A percentile compares a stretch with the other conserved stretches of the same genome.
phyloP scores from a whole-genome alignment of 1,140 invertebrate species.

The Neuroterus valhalla region DNA sequence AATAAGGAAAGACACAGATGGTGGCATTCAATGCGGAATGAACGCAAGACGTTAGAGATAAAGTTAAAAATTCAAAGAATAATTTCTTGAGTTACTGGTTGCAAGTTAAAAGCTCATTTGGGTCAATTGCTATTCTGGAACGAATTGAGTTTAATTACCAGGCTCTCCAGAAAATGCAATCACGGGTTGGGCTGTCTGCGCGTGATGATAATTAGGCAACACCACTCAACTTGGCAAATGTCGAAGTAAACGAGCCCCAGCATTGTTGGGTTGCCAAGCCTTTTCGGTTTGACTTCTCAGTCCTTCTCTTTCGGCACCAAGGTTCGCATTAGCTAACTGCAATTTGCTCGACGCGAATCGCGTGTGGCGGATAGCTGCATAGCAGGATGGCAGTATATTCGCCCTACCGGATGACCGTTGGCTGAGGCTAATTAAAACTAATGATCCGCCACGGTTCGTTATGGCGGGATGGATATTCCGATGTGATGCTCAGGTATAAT shows the following conservation, averaged over 20 bases:
- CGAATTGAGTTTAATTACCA: slow-evolving; percentile 16
- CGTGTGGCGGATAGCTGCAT: slow-evolving; percentile 1
- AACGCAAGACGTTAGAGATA: not conserved
- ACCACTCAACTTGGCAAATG: slow-evolving; percentile 16
- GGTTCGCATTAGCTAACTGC: not conserved
- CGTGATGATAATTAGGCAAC: slow-evolving; percentile 24
- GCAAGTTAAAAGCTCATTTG: not conserved
- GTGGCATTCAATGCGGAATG: not conserved
- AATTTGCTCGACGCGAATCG: slow-evolving; percentile 14
- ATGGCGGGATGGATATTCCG: slow-evolving; percentile 2
- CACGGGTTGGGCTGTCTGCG: slow-evolving; percentile 10
- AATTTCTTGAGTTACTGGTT: not conserved
- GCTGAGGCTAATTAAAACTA: slow-evolving; percentile 27
- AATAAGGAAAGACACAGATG: not conserved
- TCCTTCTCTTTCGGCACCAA: slow-evolving; percentile 1
- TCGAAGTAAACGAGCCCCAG: slow-evolving; percentile 6
- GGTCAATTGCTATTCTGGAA: slow-evolving; percentile 6
- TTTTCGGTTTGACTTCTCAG: slow-evolving; percentile 9
- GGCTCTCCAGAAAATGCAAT: slow-evolving; percentile 6
- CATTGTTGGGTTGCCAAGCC: slow-evolving; percentile 7
- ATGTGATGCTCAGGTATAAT: not conserved
- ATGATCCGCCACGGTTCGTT: slow-evolving; percentile 8
- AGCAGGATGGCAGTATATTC: not conserved
- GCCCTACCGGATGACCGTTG: slow-evolving; percentile 17
- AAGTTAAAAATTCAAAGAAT: not conserved